Evolutionary conservation across 64 coral and sea anemone genomes (phyloP), one percentile per base, ranked within the genome.

Genomic region (Actinia tenebrosa): DNA sequence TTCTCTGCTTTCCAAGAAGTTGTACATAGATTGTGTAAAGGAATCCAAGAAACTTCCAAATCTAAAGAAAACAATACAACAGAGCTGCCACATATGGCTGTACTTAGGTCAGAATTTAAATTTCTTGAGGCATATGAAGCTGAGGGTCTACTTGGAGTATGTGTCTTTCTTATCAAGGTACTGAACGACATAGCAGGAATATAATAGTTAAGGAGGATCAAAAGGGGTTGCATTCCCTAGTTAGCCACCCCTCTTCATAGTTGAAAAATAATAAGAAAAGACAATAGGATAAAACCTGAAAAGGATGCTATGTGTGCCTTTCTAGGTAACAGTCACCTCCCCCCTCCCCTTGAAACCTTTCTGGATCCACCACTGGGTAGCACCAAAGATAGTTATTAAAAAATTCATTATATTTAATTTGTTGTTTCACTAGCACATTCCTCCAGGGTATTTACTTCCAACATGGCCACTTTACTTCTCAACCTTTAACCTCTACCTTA

Each of bases 121-220:
- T 99, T 99, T 84, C 87, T 99, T 16, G 87, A 99, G 66, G 97
- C 97, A 16, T 92, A 95, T 53, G 93, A 99, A 47, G 97, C 97
- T 45, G 93, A 99, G 86, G 97, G 97, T 52, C 87, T 99, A 16
- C 60, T 99, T 56, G 91, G 91, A 50, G 89, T 99, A 61, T 93
- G 97, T 90, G 91, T 99, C 45, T 99, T 99, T 83, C 89, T 99
- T 68, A 99, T 99, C 16, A 99, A 99, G 91, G 96, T 99, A 26
- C 56, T 66, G 63, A n/a, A 22, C 7, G 4, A 66, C 63, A 20
- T 8, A 5, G 3, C 0, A 66, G 22, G 63, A 5, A 2, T 66
- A 23, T 23, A 19, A 13, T 58, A 14, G 13, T 8, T 5, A 8
- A 8, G 47, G 47, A 5, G 47, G 47, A 50, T 50, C 47, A 50